Conservation (phyloP, 2,888 invertebrate species). For the Drosophila atripex region DNA sequence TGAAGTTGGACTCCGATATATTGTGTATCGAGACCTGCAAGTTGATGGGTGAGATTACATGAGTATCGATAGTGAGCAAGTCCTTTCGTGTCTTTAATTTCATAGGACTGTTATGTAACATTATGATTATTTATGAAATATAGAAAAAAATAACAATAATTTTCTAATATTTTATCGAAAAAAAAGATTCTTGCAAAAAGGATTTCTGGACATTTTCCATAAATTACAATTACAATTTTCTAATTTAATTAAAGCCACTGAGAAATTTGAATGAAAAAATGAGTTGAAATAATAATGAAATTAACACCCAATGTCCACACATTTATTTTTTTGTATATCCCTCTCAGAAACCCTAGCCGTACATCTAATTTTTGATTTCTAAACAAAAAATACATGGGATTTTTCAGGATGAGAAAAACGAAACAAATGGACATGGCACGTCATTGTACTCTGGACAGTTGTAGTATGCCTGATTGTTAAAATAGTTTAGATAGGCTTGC, state of each 20-base stretch:
- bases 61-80: background rate
- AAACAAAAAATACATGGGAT: constrained; percentile 1
- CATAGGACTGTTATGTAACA: too few relatives aligned
- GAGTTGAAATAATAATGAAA: background rate
- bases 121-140: too few relatives aligned
- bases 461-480: background rate
- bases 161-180: too few relatives aligned
- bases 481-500: background rate
- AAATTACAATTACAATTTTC: too few relatives aligned
- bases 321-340: constrained; percentile 9
- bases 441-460: background rate
- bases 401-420: constrained; percentile 28
- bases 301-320: constrained; percentile 4
- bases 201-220: too few relatives aligned
- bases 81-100: too few relatives aligned
- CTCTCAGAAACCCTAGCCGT: background rate
- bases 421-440: constrained; percentile 2
- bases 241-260: too few relatives aligned
- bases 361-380: background rate
- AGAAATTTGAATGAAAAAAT: background rate
- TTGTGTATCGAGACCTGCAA: constrained; percentile 83
- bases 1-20: constrained; percentile 83
- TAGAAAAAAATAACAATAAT: too few relatives aligned
- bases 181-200: too few relatives aligned
- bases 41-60: too few relatives aligned